These are phyloP conservation scores for Caenorhabditis auriculariae DNA, from an alignment of 2,888 invertebrate species.

Conservation along the genomic window DNA sequence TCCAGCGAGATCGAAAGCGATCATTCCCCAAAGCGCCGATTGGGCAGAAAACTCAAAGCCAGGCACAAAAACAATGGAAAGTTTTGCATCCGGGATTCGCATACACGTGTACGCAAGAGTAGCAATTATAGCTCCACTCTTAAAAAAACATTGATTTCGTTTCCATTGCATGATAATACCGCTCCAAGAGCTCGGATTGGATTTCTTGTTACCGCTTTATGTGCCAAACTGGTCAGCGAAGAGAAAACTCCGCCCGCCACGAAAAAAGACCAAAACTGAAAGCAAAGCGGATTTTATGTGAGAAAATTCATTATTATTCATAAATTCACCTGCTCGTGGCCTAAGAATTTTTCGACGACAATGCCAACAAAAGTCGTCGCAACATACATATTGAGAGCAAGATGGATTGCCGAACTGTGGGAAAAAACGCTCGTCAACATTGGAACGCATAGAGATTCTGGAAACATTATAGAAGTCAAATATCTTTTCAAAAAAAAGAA, in stretches of 20 bases:
- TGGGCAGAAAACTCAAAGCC: conserved; percentile 82
- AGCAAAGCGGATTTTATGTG: no score
- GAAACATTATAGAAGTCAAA: not conserved
- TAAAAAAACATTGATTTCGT: conserved; percentile 47
- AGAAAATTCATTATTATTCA: no score
- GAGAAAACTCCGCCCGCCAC: conserved; percentile 76
- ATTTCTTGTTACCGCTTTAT: conserved; percentile 75
- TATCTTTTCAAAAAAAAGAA: no score
- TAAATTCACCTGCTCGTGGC: conserved; percentile 49
- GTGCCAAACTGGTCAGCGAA: conserved; percentile 80
- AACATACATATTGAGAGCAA: conserved; percentile 93
- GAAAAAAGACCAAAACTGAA: conserved; percentile 85
- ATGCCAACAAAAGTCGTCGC: no score
- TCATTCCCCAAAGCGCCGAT: conserved; percentile 68
- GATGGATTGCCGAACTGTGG: conserved; percentile 82
- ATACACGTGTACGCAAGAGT: conserved; percentile 84
- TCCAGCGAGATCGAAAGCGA: conserved; percentile 82
- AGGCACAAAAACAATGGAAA: conserved; percentile 87
- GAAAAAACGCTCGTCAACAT: conserved; percentile 94
- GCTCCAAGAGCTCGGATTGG: conserved; percentile 86
- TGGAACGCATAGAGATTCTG: conserved; percentile 78
- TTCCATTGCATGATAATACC: conserved; percentile 71
- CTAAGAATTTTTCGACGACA: no score
- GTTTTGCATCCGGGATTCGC: conserved; percentile 81
- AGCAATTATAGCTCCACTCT: conserved; percentile 94